phyloP scores from a whole-genome alignment of 2,888 invertebrate species.

The Andrena haemorrhoa region DNA sequence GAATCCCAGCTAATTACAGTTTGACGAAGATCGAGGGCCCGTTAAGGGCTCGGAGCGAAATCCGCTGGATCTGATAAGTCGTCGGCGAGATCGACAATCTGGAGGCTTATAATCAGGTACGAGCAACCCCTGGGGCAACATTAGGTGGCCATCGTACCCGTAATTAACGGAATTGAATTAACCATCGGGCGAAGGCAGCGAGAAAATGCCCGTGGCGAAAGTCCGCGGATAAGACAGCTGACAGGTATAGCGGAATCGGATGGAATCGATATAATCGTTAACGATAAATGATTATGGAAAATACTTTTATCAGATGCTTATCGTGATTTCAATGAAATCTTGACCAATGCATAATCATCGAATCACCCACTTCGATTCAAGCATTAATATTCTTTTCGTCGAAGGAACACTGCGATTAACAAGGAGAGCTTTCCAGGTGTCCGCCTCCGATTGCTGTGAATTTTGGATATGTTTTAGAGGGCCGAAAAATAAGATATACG shows the following conservation, averaged over 20 bases:
- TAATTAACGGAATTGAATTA: conserved; percentile 46
- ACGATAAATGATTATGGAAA: no score
- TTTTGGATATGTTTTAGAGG: no score
- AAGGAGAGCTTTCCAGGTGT: no score
- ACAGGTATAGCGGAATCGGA: neutral
- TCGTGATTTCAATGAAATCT: no score
- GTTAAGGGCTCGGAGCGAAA: conserved; percentile 11
- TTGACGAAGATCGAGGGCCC: conserved; percentile 32
- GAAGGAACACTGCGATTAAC: no score
- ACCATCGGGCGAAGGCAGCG: conserved; percentile 31
- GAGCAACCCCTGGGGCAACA: conserved; percentile 7
- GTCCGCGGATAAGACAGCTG: neutral
- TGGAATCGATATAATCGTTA: neutral
- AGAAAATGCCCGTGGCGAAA: neutral
- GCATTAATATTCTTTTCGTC: no score
- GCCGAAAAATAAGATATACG: no score
- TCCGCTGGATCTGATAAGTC: conserved; percentile 30
- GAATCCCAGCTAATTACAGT: conserved; percentile 36
- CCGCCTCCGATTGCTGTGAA: no score
- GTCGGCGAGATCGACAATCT: conserved; percentile 34
- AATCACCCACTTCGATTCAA: no score
- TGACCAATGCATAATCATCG: no score
- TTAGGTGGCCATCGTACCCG: conserved; percentile 1
- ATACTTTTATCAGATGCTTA: no score
- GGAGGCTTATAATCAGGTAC: conserved; percentile 14